Conservation (phyloP, 2,797 vertebrate species). For the Channa striata region DNA sequence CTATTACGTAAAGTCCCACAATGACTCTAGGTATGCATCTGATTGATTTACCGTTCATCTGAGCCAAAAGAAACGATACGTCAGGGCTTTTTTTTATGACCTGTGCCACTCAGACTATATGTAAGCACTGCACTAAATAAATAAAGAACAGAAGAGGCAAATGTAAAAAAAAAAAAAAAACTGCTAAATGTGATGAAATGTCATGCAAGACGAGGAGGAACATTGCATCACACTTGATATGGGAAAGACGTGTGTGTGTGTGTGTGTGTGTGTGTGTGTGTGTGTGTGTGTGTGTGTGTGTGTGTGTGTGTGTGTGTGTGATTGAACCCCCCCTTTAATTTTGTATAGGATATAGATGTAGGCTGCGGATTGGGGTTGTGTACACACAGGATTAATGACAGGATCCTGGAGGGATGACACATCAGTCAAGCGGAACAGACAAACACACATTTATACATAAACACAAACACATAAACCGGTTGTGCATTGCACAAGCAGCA, state of each 20-base stretch:
- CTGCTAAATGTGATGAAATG: constrained; percentile 52
- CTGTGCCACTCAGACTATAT: constrained; percentile 38
- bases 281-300: constrained; percentile 12
- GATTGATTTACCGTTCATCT: constrained; percentile 38
- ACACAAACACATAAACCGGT: constrained; percentile 10
- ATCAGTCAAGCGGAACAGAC: constrained; percentile 66
- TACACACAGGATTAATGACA: constrained; percentile 73
- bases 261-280: constrained; percentile 9
- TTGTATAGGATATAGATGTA: constrained; percentile 61
- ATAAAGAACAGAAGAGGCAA: constrained; percentile 25
- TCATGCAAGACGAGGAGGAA: constrained; percentile 33
- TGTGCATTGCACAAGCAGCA: constrained; percentile 54
- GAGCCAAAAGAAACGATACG: constrained; percentile 51
- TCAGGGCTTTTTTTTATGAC: constrained; percentile 40
- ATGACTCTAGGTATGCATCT: constrained; percentile 29
- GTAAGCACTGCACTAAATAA: constrained; percentile 24
- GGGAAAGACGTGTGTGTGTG: constrained; percentile 41
- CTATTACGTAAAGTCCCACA: constrained; percentile 9
- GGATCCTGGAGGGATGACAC: constrained; percentile 64
- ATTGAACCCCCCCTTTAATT: constrained; percentile 39
- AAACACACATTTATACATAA: constrained; percentile 36
- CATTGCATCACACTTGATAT: constrained; percentile 60
- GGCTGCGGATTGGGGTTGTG: constrained; percentile 70
- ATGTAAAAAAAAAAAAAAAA: constrained; percentile 16
- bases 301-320: neutral